Evolutionary conservation across 2,888 invertebrate genomes (phyloP), one percentile per base, ranked within the genome.

Genomic region (Margaritifera margaritifera): DNA sequence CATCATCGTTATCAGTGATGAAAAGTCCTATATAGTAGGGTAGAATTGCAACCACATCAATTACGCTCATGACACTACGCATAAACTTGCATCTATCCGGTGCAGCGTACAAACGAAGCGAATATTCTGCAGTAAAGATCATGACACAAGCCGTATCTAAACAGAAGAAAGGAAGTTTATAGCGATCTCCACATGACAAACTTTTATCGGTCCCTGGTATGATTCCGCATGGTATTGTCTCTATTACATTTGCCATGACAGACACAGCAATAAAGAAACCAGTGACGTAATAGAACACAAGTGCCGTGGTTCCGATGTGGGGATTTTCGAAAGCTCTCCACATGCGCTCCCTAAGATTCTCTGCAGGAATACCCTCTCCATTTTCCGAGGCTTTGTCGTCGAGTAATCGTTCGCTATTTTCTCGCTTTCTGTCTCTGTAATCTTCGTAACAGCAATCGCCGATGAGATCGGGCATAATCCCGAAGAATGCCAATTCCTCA

Each of bases 181-280:
- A 99, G 77, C 97, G 93, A 91, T 99, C 99, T 67, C 99, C 99
- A 90, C 99, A 99, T 11, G 98, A 95, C 15, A 83, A 83, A 22
- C 83, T 80, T 68, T 80, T 80, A 62, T 80, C 77, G 2, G 86
- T 86, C 94, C 86, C 96, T 91, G 89, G 83, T 64, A 86, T 82
- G 62, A 94, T 94, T 66, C 97, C 97, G 89, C 97, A 97, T 61
- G 97, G 96, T 75, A 98, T 95, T 60, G 99, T 99, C 91, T 99
- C 99, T 74, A 98, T 96, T 68, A 99, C 99, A 91, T 99, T 99
- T 71, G 99, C 99, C 94, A 99, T 95, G 86, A 99, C 99, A 76
- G 98, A 98, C 62, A 99, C 97, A n/a, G 99, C 99, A 87, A 99
- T 99, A 92, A 99, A 99, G 92, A 99, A 99, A 66, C 99, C 99